Percentiles rank a stretch among this genome's conserved stretches.
phyloP scores from a whole-genome alignment of 35 echinoderm and acorn worm species.

The Ophioderma brevispina region DNA sequence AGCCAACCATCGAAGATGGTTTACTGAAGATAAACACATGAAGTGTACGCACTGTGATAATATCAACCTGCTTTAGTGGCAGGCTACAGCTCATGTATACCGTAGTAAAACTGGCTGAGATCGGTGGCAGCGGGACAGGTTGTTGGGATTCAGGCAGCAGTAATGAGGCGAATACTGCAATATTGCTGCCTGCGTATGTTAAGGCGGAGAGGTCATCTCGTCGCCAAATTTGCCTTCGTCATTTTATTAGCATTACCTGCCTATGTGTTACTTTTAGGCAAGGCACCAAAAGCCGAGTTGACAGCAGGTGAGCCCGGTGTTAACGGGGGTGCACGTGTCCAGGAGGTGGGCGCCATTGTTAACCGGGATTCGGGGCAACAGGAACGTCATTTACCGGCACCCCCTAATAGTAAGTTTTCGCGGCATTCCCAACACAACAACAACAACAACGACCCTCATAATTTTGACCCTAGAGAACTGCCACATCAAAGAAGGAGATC shows the following conservation, averaged over 20 bases:
- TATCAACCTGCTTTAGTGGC: no score
- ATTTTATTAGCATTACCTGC: neutral
- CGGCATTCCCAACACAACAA: neutral
- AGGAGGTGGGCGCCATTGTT: no score
- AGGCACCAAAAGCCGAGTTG: neutral
- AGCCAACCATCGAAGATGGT: no score
- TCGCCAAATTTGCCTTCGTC: neutral
- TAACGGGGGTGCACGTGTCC: neutral
- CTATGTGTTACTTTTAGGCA: conserved; percentile 7
- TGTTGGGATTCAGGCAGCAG: neutral
- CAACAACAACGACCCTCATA: neutral
- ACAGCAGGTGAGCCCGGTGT: neutral
- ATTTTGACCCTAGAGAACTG: neutral
- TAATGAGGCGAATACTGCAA: neutral
- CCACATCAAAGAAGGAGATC: neutral
- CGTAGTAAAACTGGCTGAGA: no score
- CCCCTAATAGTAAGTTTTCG: neutral
- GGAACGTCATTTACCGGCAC: no score
- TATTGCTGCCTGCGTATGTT: neutral
- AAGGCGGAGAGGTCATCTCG: neutral
- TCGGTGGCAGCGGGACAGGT: no score
- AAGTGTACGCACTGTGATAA: no score
- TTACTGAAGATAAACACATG: no score
- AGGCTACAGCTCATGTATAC: no score
- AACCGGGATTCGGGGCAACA: no score